phyloP scores from a whole-genome alignment of 2,888 invertebrate genomes.

The Eulithis prunata region DNA sequence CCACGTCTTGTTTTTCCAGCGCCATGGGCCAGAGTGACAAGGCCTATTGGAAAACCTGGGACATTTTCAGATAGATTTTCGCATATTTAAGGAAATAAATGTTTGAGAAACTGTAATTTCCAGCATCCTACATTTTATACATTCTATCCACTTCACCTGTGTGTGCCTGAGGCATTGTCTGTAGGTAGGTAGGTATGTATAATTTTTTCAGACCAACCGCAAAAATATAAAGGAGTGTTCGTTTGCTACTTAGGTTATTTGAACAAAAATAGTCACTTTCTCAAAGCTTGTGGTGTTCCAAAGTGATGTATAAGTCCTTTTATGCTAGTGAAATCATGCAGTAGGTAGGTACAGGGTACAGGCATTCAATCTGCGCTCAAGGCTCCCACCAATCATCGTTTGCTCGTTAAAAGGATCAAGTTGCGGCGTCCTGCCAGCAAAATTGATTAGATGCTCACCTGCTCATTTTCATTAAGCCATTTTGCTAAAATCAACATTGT shows the following conservation, averaged over 20 bases:
- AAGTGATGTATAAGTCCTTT: no score
- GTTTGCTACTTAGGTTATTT: no score
- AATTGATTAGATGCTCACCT: conserved; percentile 37
- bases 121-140: no score
- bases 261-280: no score
- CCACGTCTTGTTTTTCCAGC: conserved; percentile 28
- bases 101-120: no score
- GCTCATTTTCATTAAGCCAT: conserved; percentile 30
- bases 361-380: conserved; percentile 30
- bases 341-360: not conserved
- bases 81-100: not conserved
- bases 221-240: no score
- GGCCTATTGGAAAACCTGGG: conserved; percentile 11
- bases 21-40: conserved; percentile 11
- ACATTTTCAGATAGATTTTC: not conserved
- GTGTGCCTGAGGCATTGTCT: no score
- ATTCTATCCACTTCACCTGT: no score
- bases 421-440: conserved; percentile 41
- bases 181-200: no score
- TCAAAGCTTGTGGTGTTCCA: not conserved
- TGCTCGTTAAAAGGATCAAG: conserved; percentile 42
- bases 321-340: no score
- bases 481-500: conserved; percentile 29
- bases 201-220: no score
- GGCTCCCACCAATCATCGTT: conserved; percentile 30